These are phyloP conservation scores for Congeria kusceri DNA, from an alignment of 2,888 invertebrate genomes.

Conservation along the genomic window DNA sequence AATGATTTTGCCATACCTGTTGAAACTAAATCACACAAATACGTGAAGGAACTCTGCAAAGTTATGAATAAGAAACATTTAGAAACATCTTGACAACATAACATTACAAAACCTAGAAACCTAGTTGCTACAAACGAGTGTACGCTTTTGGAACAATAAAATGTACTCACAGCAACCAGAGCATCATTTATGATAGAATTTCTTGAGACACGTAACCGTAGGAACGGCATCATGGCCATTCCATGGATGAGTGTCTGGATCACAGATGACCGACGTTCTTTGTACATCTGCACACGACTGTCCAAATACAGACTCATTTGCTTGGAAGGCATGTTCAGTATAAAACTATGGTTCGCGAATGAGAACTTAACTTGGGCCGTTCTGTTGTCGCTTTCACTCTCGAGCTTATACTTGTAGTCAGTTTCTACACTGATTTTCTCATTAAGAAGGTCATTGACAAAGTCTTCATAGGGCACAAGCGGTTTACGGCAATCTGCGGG, in stretches of 20 bases:
- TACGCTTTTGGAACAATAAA: not conserved
- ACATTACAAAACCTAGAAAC: too few relatives aligned
- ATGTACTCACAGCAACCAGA: constrained; percentile 90
- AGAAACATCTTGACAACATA: too few relatives aligned
- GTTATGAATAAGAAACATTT: too few relatives aligned
- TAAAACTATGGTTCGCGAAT: constrained; percentile 95
- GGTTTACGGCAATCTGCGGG: constrained; percentile 94
- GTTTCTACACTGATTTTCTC: constrained; percentile 97
- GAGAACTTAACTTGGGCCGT: constrained; percentile 86
- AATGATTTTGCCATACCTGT: too few relatives aligned
- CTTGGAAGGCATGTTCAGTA: constrained; percentile 96
- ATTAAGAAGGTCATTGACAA: constrained; percentile 97
- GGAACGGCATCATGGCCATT: constrained; percentile 89
- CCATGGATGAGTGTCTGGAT: constrained; percentile 93
- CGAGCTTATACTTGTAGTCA: constrained; percentile 95
- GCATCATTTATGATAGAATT: constrained; percentile 96
- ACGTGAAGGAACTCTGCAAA: too few relatives aligned
- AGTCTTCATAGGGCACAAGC: constrained; percentile 93
- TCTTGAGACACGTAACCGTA: constrained; percentile 90
- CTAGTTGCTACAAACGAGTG: too few relatives aligned
- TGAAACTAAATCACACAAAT: too few relatives aligned
- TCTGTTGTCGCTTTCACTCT: constrained; percentile 86
- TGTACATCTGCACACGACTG: constrained; percentile 97
- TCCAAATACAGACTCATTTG: constrained; percentile 96
- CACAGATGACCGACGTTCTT: constrained; percentile 92